phyloP scores from a whole-genome alignment of 2,888 invertebrate species.

The Drosophila pseudotalamancana region DNA sequence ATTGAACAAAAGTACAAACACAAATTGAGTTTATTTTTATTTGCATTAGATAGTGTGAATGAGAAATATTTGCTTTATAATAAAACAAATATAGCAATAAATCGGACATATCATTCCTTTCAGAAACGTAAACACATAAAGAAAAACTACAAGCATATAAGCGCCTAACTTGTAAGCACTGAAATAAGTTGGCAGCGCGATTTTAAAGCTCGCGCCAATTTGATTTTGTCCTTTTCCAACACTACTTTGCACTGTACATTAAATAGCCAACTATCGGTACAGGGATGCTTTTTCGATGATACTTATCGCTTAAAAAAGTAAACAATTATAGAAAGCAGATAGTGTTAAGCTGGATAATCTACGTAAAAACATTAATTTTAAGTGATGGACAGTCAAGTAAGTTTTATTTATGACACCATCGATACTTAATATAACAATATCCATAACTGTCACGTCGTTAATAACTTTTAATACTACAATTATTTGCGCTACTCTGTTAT shows the following conservation, averaged over 20 bases:
- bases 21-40: not conserved
- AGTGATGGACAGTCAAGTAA: slow-evolving; percentile 83
- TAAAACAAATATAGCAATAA: not conserved
- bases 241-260: not conserved
- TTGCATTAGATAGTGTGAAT: not conserved
- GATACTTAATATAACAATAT: not conserved
- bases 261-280: not conserved
- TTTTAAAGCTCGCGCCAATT: not conserved
- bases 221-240: not conserved
- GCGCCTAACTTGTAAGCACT: not conserved
- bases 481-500: slow-evolving; percentile 49
- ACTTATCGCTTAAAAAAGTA: slow-evolving; percentile 37
- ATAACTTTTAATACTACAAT: slow-evolving; percentile 45
- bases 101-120: not conserved
- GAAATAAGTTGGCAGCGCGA: slow-evolving; percentile 21
- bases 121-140: slow-evolving; percentile 9
- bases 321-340: slow-evolving; percentile 39
- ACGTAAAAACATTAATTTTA: slow-evolving; percentile 30
- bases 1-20: not conserved
- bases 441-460: not conserved
- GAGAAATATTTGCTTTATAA: not conserved
- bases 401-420: slow-evolving; percentile 8
- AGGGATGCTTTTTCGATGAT: slow-evolving; percentile 23
- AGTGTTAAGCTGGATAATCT: slow-evolving; percentile 41
- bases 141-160: not conserved